Conservation (phyloP, 2,113 vertebrate genomes). For the Butorides virescens region DNA sequence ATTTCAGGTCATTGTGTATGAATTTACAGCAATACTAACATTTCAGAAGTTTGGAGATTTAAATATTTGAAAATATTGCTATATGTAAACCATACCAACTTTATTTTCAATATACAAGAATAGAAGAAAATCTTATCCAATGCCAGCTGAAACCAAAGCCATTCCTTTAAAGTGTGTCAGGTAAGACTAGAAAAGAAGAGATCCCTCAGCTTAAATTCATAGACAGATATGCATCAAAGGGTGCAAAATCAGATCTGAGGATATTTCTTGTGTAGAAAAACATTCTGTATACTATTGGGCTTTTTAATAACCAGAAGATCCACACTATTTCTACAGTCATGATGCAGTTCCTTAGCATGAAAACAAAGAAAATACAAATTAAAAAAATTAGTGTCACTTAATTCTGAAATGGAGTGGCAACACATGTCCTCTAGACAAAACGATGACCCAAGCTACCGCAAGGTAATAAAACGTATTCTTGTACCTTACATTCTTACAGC, state of each 20-base stretch:
- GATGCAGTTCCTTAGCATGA: not conserved
- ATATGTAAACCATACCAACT: not conserved
- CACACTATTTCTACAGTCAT: not conserved
- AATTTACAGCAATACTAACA: not conserved
- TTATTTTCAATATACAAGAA: not conserved
- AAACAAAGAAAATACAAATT: not conserved
- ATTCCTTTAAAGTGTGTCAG: not conserved
- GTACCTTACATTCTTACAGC: not conserved
- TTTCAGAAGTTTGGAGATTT: not conserved
- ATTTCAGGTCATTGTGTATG: not conserved
- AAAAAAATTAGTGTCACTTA: not conserved
- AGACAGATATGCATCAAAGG: not conserved
- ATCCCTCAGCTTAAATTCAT: not conserved
- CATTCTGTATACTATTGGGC: no score
- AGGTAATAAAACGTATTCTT: not conserved
- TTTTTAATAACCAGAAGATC: not conserved
- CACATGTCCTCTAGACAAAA: not conserved
- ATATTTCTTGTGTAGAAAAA: not conserved
- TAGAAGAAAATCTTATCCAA: not conserved
- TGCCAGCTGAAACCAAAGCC: not conserved
- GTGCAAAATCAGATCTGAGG: not conserved
- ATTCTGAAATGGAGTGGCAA: not conserved
- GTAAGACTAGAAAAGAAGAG: not conserved
- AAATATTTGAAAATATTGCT: conserved; percentile 3
- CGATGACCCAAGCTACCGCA: not conserved